Conservation (phyloP, 2,113 vertebrate genomes). For the Columba livia region DNA sequence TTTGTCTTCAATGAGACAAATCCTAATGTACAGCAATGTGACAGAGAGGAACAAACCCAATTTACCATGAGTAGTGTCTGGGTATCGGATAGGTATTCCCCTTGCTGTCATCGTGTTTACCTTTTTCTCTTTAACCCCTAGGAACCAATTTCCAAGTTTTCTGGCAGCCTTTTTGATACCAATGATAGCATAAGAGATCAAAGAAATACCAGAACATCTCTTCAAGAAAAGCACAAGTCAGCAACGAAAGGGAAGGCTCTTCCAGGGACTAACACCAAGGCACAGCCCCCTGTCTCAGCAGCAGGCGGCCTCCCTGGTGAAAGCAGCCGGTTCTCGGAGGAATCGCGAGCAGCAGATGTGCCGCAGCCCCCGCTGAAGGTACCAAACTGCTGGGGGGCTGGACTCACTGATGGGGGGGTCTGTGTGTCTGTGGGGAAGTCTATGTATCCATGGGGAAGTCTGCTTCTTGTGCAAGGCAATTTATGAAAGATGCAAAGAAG, state of each 20-base stretch:
- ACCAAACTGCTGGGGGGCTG: not conserved
- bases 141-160: conserved; percentile 69
- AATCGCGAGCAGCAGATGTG: not conserved
- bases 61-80: accelerated
- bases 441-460: not conserved
- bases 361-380: conserved; percentile 35
- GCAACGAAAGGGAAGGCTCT: conserved; percentile 33
- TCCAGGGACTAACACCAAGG: conserved; percentile 30
- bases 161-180: conserved; percentile 57
- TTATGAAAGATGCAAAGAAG: not conserved
- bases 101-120: not conserved
- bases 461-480: not conserved
- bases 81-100: not conserved
- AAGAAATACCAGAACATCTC: conserved; percentile 32
- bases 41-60: not conserved
- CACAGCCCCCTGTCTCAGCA: not conserved
- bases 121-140: conserved; percentile 39
- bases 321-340: not conserved
- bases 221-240: conserved; percentile 63
- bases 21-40: not conserved
- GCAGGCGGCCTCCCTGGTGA: not conserved
- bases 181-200: not conserved
- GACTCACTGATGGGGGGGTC: not conserved
- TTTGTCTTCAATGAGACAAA: not conserved
- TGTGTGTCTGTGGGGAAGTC: accelerated